A percentile compares a stretch with the other conserved stretches of the same genome.
phyloP scores from a whole-genome alignment of 2,113 vertebrate species.

The Seriola rivoliana region DNA sequence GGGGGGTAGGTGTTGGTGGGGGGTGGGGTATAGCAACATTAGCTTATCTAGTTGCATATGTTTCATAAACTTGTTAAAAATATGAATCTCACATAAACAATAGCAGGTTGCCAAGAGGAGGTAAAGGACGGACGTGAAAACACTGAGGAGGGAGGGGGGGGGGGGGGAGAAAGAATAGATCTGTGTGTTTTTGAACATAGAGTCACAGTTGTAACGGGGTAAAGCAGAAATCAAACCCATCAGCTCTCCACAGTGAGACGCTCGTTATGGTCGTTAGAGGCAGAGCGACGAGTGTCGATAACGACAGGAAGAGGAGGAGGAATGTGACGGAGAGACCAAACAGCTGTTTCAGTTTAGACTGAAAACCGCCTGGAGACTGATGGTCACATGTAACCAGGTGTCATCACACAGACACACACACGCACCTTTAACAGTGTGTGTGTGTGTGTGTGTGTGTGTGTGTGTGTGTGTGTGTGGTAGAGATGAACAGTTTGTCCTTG shows the following conservation, averaged over 20 bases:
- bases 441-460: too few relatives aligned
- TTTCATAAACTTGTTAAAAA: neutral
- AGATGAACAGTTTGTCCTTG: constrained; percentile 58
- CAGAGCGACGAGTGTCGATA: neutral
- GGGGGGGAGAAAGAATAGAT: neutral
- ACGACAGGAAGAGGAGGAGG: constrained; percentile 9
- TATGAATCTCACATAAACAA: neutral
- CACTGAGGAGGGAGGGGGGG: neutral
- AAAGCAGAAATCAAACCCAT: too few relatives aligned
- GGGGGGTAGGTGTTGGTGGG: neutral
- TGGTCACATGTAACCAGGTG: constrained; percentile 29
- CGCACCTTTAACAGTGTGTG: too few relatives aligned
- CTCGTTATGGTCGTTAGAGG: too few relatives aligned
- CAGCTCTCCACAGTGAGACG: neutral
- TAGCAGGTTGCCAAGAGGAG: constrained; percentile 2
- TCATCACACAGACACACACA: neutral
- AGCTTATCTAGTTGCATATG: constrained; percentile 3
- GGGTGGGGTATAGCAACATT: neutral
- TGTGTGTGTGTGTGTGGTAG: too few relatives aligned
- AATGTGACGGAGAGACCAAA: constrained; percentile 44
- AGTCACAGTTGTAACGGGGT: neutral
- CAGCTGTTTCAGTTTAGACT: constrained; percentile 58
- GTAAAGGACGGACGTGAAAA: constrained; percentile 20
- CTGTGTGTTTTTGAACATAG: too few relatives aligned
- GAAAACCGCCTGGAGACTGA: constrained; percentile 60